Evolutionary conservation across 2,888 invertebrate species (phyloP).

Genomic region (Strigamia maritima): DNA sequence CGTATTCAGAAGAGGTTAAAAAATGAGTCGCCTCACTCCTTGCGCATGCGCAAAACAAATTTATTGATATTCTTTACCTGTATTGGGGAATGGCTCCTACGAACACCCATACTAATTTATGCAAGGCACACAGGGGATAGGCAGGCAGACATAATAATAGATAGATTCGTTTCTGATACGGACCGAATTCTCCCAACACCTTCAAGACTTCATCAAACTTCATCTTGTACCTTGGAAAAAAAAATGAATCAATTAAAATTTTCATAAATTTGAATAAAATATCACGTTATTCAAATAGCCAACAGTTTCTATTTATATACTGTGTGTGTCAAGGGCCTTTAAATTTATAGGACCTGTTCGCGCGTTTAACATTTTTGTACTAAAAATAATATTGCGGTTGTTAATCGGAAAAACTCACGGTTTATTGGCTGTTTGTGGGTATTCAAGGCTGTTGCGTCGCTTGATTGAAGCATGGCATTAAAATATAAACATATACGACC

Average conservation of each 20-base stretch:
- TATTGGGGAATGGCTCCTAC: conserved; percentile 64
- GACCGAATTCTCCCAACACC: conserved; percentile 67
- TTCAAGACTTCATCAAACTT: conserved; percentile 68
- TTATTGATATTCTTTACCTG: conserved; percentile 42
- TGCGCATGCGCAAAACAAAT: background rate
- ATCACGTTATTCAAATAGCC: too few relatives aligned
- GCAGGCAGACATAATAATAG: conserved; percentile 67
- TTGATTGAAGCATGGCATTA: too few relatives aligned
- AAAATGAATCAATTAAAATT: background rate
- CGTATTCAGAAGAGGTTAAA: background rate
- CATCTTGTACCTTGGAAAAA: conserved; percentile 54
- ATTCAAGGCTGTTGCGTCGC: too few relatives aligned
- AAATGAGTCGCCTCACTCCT: background rate
- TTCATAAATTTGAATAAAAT: too few relatives aligned
- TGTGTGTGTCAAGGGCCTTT: too few relatives aligned
- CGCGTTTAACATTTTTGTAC: too few relatives aligned
- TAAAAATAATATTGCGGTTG: too few relatives aligned
- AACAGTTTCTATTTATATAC: too few relatives aligned
- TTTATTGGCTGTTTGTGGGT: too few relatives aligned
- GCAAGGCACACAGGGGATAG: conserved; percentile 69
- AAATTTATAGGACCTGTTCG: too few relatives aligned
- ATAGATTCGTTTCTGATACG: conserved; percentile 67
- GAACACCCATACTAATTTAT: conserved; percentile 71
- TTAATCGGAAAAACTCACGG: too few relatives aligned
- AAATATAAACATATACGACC: too few relatives aligned